Evolutionary conservation across 35 echinoderm and acorn worm genomes (phyloP).

Genomic region (Amphiura filiformis): DNA sequence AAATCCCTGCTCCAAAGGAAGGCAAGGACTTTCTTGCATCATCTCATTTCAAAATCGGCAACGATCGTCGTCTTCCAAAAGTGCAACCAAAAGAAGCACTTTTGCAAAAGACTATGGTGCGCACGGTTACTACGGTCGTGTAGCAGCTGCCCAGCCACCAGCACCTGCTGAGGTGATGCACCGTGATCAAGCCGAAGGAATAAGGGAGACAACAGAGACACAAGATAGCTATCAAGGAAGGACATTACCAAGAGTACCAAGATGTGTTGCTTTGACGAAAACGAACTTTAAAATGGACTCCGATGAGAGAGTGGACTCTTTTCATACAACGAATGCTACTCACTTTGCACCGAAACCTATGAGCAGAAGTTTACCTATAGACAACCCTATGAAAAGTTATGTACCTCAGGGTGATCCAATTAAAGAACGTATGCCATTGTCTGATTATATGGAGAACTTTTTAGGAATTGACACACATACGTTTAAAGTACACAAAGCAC

Average conservation of each 20-base stretch:
- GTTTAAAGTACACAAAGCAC: conserved; percentile 57
- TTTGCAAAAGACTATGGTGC: conserved; percentile 83
- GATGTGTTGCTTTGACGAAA: conserved; percentile 73
- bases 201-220: conserved; percentile 63
- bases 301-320: conserved; percentile 80
- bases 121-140: conserved; percentile 47
- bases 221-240: conserved; percentile 59
- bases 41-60: conserved; percentile 78
- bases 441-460: conserved; percentile 82
- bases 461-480: conserved; percentile 72
- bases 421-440: conserved; percentile 80
- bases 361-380: conserved; percentile 64
- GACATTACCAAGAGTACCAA: conserved; percentile 54
- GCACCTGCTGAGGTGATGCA: conserved; percentile 93
- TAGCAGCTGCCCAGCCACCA: conserved; percentile 55
- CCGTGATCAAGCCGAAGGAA: conserved; percentile 26
- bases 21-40: conserved; percentile 64
- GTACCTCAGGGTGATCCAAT: conserved; percentile 88
- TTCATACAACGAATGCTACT: conserved; percentile 79
- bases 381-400: conserved; percentile 87
- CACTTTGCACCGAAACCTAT: conserved; percentile 57
- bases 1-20: conserved; percentile 43
- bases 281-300: conserved; percentile 97
- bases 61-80: conserved; percentile 75
- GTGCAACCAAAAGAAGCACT: conserved; percentile 77